Percentiles rank a stretch among this genome's conserved stretches.
Evolutionary conservation across 1,140 invertebrate species (phyloP).

Genomic region (Bombus confusus): DNA sequence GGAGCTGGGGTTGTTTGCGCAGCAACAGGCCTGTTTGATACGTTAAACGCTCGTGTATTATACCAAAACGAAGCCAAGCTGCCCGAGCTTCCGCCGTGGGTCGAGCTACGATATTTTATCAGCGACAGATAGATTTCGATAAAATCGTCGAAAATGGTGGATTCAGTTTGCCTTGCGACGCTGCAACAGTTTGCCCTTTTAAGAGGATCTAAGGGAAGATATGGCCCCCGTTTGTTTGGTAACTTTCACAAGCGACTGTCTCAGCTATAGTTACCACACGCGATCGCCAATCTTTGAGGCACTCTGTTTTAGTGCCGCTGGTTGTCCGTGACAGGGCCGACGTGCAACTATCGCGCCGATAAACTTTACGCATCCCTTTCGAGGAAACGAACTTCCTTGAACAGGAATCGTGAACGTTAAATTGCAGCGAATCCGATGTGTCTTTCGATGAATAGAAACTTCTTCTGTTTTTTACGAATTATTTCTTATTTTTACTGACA

Average conservation of each 20-base stretch:
- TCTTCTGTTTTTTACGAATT: neutral
- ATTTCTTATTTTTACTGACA: neutral
- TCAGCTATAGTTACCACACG: constrained; percentile 11
- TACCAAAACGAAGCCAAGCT: neutral
- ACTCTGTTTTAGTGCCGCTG: constrained; percentile 23
- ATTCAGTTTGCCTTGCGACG: neutral
- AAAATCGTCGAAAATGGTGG: neutral
- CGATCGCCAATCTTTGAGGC: constrained; percentile 29
- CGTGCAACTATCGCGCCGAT: constrained; percentile 27
- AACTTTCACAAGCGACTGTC: constrained; percentile 7
- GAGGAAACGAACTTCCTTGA: neutral
- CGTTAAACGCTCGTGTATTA: neutral
- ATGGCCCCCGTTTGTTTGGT: neutral
- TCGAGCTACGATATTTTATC: neutral
- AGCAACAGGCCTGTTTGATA: constrained; percentile 6
- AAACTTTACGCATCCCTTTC: constrained; percentile 36
- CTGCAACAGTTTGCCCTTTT: constrained; percentile 39
- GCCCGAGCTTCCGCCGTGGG: neutral
- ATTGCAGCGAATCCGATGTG: neutral
- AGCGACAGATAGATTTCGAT: neutral
- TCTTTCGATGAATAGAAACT: neutral
- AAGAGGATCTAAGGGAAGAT: constrained; percentile 15
- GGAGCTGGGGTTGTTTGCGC: neutral
- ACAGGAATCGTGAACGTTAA: neutral
- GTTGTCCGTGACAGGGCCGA: constrained; percentile 8